Evolutionary conservation across 2,797 vertebrate genomes (phyloP).

Genomic region (Danio kyathit): DNA sequence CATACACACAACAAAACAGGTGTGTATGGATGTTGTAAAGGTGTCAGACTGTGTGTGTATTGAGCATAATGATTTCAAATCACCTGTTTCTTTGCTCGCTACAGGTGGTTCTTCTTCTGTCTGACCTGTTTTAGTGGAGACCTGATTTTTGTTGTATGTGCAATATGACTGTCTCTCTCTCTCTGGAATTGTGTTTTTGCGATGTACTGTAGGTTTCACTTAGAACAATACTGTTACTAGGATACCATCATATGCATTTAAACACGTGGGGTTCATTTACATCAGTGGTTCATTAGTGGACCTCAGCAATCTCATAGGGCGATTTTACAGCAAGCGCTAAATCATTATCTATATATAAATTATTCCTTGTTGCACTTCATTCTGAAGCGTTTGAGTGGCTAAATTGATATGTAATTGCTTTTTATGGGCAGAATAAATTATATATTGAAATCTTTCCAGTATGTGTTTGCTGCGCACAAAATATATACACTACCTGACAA

Average conservation of each 20-base stretch:
- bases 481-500: no score
- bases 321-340: no score
- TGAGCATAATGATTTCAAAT: not conserved
- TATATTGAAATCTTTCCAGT: no score
- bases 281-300: not conserved
- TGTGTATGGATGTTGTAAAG: conserved; percentile 5
- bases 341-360: no score
- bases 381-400: no score
- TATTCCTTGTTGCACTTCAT: no score
- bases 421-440: no score
- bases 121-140: not conserved
- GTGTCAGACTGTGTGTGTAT: not conserved
- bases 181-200: not conserved
- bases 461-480: no score
- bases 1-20: not conserved
- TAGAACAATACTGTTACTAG: not conserved
- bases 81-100: no score
- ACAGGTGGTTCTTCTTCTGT: not conserved
- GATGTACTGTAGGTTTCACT: not conserved
- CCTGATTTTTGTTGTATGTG: not conserved
- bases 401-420: no score
- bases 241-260: not conserved
- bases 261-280: not conserved
- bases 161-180: no score
- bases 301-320: not conserved